phyloP scores from a whole-genome alignment of 2,113 vertebrate species.

The Rhagologus leucostigma region DNA sequence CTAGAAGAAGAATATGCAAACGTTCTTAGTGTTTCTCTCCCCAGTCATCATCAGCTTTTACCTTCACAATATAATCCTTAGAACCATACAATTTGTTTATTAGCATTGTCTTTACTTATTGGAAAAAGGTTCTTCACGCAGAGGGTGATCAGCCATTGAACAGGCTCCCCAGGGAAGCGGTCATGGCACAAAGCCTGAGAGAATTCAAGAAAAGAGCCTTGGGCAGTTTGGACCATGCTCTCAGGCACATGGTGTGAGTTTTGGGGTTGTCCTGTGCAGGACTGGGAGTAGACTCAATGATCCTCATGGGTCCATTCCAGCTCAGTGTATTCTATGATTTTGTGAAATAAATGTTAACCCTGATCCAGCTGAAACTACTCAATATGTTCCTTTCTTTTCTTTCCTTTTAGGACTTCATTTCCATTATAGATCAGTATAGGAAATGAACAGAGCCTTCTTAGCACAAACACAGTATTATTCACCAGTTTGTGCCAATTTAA shows the following conservation, averaged over 20 bases:
- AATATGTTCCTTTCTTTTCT: background rate
- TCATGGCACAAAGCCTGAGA: accelerated
- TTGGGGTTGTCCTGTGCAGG: background rate
- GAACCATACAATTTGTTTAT: background rate
- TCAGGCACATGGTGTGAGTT: background rate
- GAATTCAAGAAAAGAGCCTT: background rate
- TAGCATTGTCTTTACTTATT: background rate
- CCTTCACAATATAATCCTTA: background rate
- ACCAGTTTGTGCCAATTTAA: background rate
- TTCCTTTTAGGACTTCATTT: background rate
- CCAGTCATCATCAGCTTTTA: background rate
- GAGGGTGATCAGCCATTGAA: background rate
- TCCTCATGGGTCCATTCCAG: background rate
- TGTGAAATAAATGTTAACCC: background rate
- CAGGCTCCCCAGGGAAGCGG: background rate
- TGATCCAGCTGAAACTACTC: background rate
- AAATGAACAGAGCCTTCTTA: background rate
- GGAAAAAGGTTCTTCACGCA: background rate
- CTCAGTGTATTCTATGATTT: background rate
- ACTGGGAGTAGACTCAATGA: background rate
- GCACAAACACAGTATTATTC: background rate
- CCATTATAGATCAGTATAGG: background rate
- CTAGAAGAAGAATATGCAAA: background rate
- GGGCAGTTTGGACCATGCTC: background rate
- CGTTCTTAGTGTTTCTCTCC: background rate